These are phyloP conservation scores for Elegia similella DNA, from an alignment of 2,888 invertebrate species.

Conservation along the genomic window DNA sequence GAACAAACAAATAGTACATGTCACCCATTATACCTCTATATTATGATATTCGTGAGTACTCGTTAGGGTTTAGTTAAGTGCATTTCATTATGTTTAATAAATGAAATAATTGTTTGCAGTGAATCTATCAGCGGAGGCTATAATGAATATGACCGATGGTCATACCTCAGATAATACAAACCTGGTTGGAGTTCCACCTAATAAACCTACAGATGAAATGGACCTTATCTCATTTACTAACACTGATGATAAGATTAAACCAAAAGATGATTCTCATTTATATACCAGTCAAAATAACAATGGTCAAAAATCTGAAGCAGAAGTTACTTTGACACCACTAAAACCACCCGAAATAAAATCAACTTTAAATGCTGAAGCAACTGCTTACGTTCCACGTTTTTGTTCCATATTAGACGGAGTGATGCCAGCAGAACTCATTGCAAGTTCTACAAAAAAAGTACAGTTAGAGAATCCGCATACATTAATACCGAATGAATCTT, in stretches of 20 bases:
- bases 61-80: neutral
- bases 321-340: neutral
- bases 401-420: neutral
- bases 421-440: neutral
- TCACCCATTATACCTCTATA: no score
- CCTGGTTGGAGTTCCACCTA: conserved; percentile 17
- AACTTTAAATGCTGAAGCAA: neutral
- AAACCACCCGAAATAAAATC: neutral
- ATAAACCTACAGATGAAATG: neutral
- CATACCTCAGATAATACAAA: neutral
- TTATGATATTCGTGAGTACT: no score
- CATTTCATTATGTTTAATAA: neutral
- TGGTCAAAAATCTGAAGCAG: neutral
- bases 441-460: no score
- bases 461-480: no score
- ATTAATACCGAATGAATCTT: neutral
- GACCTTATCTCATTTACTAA: neutral
- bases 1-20: no score
- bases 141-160: conserved; percentile 45
- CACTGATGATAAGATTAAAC: neutral
- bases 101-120: conserved; percentile 38
- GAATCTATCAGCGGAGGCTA: conserved; percentile 47
- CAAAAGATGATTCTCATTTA: neutral
- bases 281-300: neutral
- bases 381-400: neutral